Base-by-base conservation (phyloP, 2,113 vertebrate species). In the Drymodes brunneopygia region DNA sequence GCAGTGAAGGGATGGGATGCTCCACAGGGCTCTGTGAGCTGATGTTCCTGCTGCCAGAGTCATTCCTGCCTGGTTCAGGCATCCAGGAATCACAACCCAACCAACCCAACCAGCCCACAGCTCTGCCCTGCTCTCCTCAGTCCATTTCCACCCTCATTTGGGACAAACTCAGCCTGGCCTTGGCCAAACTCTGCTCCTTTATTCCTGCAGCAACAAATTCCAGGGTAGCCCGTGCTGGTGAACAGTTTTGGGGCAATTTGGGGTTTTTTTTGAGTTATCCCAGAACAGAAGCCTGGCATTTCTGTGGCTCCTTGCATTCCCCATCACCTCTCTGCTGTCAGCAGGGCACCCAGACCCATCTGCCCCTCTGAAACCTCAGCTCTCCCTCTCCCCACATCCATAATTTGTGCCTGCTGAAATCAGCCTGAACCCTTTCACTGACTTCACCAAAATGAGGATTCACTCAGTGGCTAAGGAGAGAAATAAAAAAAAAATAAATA, bases 1-100 rank as follows among this genome's bases (percentile, higher is more conserved):
- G 58, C 3, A 0, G 4, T 3, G 61, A 5, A 60, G 40, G 14
- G 40, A 9, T 1, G 3, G 36, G 72, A 22, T 38, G 31, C 14
- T 57, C 21, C 48, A 0, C 29, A 10, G 47, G 69, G 33, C 6
- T 15, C 75, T 33, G 35, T 19, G n/a, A 24, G 57, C 8, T 21
- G 58, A 7, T 21, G 3, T 11, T 78, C 48, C 69, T 67, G 35
- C 70, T 29, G 73, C 11, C 62, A 60, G 11, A 7, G 13, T 11
- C 9, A 0, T 44, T 53, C 45, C 69, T 29, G 1, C 42, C 56
- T 22, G 35, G 2, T 50, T 25, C 11, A 4, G 51, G 44, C 51
- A 62, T 24, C 10, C 25, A 8, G 75, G 31, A 73, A 12, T 2
- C 72, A 4, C 69, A 71, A 1, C 29, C 21, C 82, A 18, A 3